Evolutionary conservation across 2,797 vertebrate species (phyloP).

Genomic region (Melanotaenia boesemani): DNA sequence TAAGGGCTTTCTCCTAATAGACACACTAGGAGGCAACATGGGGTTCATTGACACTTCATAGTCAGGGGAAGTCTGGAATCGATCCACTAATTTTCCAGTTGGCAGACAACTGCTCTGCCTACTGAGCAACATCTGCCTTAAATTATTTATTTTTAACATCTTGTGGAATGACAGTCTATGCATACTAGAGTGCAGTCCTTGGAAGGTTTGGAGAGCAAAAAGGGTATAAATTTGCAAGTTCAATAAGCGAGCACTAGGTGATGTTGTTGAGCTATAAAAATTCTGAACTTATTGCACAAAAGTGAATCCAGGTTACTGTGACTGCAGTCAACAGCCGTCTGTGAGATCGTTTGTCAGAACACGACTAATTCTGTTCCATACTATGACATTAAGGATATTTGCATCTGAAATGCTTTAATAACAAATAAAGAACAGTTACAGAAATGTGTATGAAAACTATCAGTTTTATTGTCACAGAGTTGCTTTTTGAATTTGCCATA

Average conservation of each 20-base stretch:
- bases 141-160: no score
- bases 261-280: conserved; percentile 5
- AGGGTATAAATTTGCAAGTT: background rate
- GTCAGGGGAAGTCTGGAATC: no score
- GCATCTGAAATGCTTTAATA: background rate
- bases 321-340: background rate
- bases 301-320: background rate
- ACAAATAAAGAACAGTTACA: background rate
- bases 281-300: background rate
- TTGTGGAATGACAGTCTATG: no score
- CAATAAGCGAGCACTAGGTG: conserved; percentile 25
- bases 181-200: background rate
- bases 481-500: background rate
- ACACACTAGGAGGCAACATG: no score
- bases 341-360: background rate
- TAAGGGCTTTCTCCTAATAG: no score
- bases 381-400: no score
- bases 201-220: no score
- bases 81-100: no score
- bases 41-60: no score
- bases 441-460: no score
- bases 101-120: no score
- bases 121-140: no score
- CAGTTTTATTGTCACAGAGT: background rate
- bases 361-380: background rate